These are phyloP conservation scores for Sitodiplosis mosellana DNA, from an alignment of 1,140 invertebrate genomes.

Conservation along the genomic window DNA sequence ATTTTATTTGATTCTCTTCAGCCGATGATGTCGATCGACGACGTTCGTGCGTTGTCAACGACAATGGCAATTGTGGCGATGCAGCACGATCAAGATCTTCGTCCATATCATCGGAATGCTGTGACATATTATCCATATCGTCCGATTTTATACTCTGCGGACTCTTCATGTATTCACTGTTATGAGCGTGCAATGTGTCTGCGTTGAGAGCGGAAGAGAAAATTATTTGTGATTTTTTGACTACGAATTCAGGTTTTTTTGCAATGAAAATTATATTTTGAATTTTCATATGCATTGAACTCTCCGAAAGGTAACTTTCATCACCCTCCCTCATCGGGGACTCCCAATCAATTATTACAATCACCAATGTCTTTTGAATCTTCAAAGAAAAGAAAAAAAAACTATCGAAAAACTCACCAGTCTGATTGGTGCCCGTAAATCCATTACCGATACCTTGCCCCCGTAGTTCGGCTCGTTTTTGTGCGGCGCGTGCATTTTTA, in stretches of 20 bases:
- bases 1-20: conserved; percentile 4
- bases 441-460: conserved; percentile 14
- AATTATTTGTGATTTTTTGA: too few species aligned
- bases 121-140: conserved; percentile 24
- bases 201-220: too few species aligned
- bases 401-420: background rate
- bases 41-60: conserved; percentile 21
- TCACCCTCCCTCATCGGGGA: too few species aligned
- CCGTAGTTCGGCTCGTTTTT: conserved; percentile 68
- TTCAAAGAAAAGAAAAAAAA: too few species aligned
- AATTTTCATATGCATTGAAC: too few species aligned
- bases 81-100: conserved; percentile 17
- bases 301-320: too few species aligned
- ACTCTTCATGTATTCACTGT: conserved; percentile 24
- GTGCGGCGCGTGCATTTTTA: conserved; percentile 90
- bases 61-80: conserved; percentile 21
- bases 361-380: too few species aligned
- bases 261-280: too few species aligned
- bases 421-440: background rate
- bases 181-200: conserved; percentile 4
- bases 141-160: conserved; percentile 23
- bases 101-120: conserved; percentile 24
- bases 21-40: conserved; percentile 17
- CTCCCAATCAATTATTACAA: too few species aligned
- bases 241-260: too few species aligned